phyloP scores from a whole-genome alignment of 2,888 invertebrate species.

The Phlogophora meticulosa region DNA sequence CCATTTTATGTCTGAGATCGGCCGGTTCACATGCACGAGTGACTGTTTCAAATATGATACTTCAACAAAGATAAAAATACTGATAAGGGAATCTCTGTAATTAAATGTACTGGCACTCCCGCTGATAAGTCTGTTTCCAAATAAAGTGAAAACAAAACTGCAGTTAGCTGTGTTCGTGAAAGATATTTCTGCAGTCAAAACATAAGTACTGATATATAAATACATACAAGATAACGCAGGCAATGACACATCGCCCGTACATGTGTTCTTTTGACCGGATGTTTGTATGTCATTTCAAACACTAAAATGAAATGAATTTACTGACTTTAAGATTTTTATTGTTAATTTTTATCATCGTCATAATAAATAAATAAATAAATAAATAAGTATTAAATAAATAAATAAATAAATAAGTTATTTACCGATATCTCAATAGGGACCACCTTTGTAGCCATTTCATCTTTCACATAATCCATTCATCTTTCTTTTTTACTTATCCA shows the following conservation, averaged over 20 bases:
- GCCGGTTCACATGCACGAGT: slow-evolving; percentile 65
- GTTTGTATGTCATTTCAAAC: slow-evolving; percentile 66
- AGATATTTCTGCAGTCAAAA: slow-evolving; percentile 77
- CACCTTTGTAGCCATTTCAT: no score
- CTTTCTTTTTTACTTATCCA: slow-evolving; percentile 15
- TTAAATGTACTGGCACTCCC: slow-evolving; percentile 72
- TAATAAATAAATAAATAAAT: no score
- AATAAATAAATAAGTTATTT: no score
- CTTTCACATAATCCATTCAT: no score
- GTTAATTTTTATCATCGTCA: not conserved
- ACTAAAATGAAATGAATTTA: slow-evolving; percentile 50
- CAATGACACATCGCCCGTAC: slow-evolving; percentile 86
- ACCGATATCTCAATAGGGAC: no score
- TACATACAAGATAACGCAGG: slow-evolving; percentile 83
- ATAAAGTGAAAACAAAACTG: slow-evolving; percentile 82
- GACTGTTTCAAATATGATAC: slow-evolving; percentile 62
- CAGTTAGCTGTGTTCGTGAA: slow-evolving; percentile 72
- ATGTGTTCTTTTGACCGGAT: slow-evolving; percentile 79
- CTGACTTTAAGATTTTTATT: slow-evolving; percentile 37
- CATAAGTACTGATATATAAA: slow-evolving; percentile 79
- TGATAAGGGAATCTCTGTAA: slow-evolving; percentile 75
- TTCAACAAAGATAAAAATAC: slow-evolving; percentile 68
- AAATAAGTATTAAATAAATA: no score
- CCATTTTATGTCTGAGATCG: slow-evolving; percentile 79
- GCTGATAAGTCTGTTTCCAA: slow-evolving; percentile 78